Evolutionary conservation across 1,140 invertebrate species (phyloP), one percentile per base, ranked within the genome.

Genomic region (Ptiloglossa arizonensis): DNA sequence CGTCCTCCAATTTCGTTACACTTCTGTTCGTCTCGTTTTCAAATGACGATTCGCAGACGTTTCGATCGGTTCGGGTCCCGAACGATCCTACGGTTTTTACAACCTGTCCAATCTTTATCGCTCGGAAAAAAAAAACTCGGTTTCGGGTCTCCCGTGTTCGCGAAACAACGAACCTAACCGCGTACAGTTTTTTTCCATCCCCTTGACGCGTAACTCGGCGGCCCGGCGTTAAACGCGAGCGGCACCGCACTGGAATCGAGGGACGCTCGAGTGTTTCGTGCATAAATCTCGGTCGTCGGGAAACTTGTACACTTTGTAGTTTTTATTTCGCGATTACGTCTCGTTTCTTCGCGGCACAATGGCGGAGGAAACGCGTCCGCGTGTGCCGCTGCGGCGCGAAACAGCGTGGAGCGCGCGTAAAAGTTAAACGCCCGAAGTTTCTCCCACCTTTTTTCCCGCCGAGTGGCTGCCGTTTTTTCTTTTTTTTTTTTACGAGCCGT

Each of bases 401-500:
- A 57, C 27, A 24, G 15, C 38, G 57, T 15, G 32, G 46, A 54
- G 32, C 70, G 29, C 66, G 63, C 74, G 79, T 81, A 83, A 81
- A 83, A 83, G 79, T 83, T 83, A 81, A 83, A 81, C 74, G 73
- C 56, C 24, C 78, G 17, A 82, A 80, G 48, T 80, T 73, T 50
- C 67, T 35, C 46, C 35, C 46, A 8, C 41, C 54, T 41, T 72
- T 57, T 44, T 52, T 50, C n/a, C 13, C 35, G 52, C 54, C n/a
- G 50, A 79, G 50, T 69, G 22, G 29, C 48, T 35, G 32, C 35
- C 41, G 27, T 73, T 79, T 41, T n/a, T n/a, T n/a, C n/a, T n/a
- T n/a, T n/a, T n/a, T n/a, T n/a, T n/a, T n/a, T n/a, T 81, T 76
- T 73, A 72, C 54, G 81, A 72, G 79, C 27, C 15, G 35, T 29